Base-by-base conservation (phyloP, 37 sponge, comb jelly and placozoan species). In the Diacarnus erythraeanus region DNA sequence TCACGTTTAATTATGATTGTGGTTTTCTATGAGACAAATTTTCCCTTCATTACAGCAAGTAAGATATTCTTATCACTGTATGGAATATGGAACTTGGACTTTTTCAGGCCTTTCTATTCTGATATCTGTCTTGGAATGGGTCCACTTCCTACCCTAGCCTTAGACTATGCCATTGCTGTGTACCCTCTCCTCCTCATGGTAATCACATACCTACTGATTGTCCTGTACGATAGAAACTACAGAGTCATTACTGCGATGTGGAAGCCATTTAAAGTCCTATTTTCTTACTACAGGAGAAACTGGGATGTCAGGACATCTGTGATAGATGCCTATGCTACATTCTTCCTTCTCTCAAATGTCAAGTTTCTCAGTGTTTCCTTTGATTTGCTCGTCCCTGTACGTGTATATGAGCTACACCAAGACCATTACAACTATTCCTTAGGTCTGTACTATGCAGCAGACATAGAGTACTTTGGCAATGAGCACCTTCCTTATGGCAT, bases 261-360 rank as follows among this genome's bases (percentile, higher is more conserved):
- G 78, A 65, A 18, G 6, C 78, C 79, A 1, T 42, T 79, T 34
- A 29, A 17, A 10, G 22, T 44, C 8, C 42, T 71, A 35, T 63
- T 72, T 4, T 66, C 56, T 61, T 40, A 69, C n/a, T 75, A 33
- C 2, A 38, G 56, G 22, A 33, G 67, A 23, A n/a, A 57, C 2
- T 74, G 42, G 57, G 77, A 90, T 25, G 34, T 72, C 4, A 78
- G 68, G 22, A 54, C 54, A 9, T 76, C 82, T 26, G 21, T 83
- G 20, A 72, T 83, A 0, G 40, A 78, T 75, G 79, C 74, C 17
- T 66, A 86, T 54, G 86, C 87, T 0, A 72, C 87, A 20, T 81
- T 91, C 38, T 40, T 91, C 56, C 66, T 85, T 1, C 74, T 91
- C 30, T 74, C 91, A 18, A 85, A 91, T 77, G 57, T 67, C 20